Evolutionary conservation across 2,113 vertebrate genomes (phyloP).

Genomic region (Sceloporus tristichus): DNA sequence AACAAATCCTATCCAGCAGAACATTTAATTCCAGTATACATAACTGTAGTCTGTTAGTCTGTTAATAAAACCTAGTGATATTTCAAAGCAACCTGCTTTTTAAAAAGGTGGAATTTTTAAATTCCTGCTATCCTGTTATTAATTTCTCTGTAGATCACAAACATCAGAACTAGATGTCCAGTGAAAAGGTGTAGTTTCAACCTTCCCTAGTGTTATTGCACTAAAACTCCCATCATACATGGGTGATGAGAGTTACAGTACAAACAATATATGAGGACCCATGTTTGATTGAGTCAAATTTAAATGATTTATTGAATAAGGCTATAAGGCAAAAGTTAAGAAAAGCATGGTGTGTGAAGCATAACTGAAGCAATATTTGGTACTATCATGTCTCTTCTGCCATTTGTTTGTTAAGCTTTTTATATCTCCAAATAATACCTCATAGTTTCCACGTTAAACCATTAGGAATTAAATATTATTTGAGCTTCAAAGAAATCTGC

Average conservation of each 20-base stretch:
- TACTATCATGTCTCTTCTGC: not conserved
- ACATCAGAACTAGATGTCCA: not conserved
- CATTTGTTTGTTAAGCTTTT: not conserved
- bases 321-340: constrained; percentile 18
- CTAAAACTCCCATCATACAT: no score
- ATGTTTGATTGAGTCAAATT: not conserved
- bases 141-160: constrained; percentile 7
- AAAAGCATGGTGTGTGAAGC: not conserved
- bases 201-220: not conserved
- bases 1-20: constrained; percentile 25
- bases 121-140: not conserved
- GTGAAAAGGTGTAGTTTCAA: not conserved
- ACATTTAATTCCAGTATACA: constrained; percentile 11
- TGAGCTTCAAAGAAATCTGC: constrained; percentile 62
- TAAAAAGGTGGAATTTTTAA: not conserved
- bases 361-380: not conserved
- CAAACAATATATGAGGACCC: not conserved
- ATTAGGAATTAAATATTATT: constrained; percentile 58
- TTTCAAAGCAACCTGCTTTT: constrained; percentile 19
- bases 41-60: not conserved
- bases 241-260: not conserved
- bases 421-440: constrained; percentile 58
- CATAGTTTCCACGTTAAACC: constrained; percentile 56
- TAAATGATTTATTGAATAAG: constrained; percentile 9
- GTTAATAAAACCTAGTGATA: not conserved